Conservation (phyloP, 2,888 invertebrate genomes). For the Agrotis segetum region DNA sequence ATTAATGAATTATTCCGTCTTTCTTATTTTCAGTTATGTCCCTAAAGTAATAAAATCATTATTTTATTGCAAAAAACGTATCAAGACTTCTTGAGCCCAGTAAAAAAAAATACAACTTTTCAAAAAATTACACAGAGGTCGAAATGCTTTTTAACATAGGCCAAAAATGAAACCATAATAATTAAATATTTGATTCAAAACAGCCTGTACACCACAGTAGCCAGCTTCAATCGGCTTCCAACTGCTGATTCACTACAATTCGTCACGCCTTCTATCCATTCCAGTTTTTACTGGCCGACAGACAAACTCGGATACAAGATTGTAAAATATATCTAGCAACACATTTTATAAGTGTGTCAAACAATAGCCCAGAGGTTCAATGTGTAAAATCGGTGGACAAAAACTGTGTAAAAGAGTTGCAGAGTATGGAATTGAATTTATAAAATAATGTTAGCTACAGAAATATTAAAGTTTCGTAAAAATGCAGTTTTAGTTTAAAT, state of each 20-base stretch:
- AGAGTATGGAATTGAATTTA: constrained; percentile 15
- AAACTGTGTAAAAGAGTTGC: constrained; percentile 15
- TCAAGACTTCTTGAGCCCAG: not conserved
- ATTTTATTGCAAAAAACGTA: not conserved
- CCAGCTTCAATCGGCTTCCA: constrained; percentile 81
- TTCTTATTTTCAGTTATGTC: not conserved
- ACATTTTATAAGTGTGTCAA: constrained; percentile 59
- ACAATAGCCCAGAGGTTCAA: constrained; percentile 48
- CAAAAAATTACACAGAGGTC: not conserved
- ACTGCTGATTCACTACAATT: constrained; percentile 86
- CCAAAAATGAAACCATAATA: constrained; percentile 7
- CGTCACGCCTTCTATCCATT: constrained; percentile 85
- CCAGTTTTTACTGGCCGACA: constrained; percentile 78
- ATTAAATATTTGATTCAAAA: constrained; percentile 22
- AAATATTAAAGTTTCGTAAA: not conserved
- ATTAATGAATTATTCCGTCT: not conserved
- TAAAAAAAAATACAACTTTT: not conserved
- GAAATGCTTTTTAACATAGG: not conserved
- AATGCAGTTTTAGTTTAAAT: too few relatives aligned
- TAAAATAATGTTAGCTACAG: constrained; percentile 21
- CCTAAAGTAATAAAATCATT: not conserved
- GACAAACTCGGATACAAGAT: constrained; percentile 64
- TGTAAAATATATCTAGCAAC: constrained; percentile 59
- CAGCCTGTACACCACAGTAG: constrained; percentile 79
- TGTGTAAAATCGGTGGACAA: constrained; percentile 43